phyloP scores from a whole-genome alignment of 2,888 invertebrate species.

The Amaurobius ferox region DNA sequence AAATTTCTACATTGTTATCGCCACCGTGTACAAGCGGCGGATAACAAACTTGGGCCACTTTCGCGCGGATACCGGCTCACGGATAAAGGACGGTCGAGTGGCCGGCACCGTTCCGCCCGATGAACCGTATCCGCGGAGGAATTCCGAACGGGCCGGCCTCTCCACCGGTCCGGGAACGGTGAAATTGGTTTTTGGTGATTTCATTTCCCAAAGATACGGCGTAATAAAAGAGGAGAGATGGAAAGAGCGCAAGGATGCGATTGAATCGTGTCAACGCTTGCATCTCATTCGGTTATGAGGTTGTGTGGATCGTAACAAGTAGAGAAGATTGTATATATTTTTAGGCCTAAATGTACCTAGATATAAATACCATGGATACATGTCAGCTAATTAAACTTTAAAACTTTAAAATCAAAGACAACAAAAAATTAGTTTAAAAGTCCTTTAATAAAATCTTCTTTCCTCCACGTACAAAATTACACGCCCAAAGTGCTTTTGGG shows the following conservation, averaged over 20 bases:
- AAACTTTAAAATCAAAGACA: too few species aligned
- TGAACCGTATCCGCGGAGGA: slow-evolving; percentile 55
- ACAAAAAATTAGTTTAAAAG: too few species aligned
- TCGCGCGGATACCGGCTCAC: slow-evolving; percentile 10
- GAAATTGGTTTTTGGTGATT: slow-evolving; percentile 72
- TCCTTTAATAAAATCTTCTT: too few species aligned
- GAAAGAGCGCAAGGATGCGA: slow-evolving; percentile 24
- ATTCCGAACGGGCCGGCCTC: slow-evolving; percentile 52
- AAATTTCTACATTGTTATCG: slow-evolving; percentile 14
- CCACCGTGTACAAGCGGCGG: background rate
- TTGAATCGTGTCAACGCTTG: background rate
- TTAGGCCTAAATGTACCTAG: too few species aligned
- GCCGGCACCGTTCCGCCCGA: slow-evolving; percentile 54
- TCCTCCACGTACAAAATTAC: too few species aligned
- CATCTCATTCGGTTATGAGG: too few species aligned
- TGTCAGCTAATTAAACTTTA: too few species aligned
- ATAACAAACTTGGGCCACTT: slow-evolving; percentile 3
- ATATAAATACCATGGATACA: too few species aligned
- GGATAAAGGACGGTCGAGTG: slow-evolving; percentile 60
- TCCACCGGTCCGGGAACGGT: slow-evolving; percentile 48
- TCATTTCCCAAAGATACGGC: slow-evolving; percentile 52
- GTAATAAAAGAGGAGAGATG: slow-evolving; percentile 60
- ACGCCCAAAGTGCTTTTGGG: too few species aligned
- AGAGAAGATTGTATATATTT: too few species aligned
- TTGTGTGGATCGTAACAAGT: slow-evolving; percentile 9